A percentile compares a stretch with the other conserved stretches of the same genome.
Conservation (phyloP, 2,113 vertebrate genomes). For the Etheostoma cragini region DNA sequence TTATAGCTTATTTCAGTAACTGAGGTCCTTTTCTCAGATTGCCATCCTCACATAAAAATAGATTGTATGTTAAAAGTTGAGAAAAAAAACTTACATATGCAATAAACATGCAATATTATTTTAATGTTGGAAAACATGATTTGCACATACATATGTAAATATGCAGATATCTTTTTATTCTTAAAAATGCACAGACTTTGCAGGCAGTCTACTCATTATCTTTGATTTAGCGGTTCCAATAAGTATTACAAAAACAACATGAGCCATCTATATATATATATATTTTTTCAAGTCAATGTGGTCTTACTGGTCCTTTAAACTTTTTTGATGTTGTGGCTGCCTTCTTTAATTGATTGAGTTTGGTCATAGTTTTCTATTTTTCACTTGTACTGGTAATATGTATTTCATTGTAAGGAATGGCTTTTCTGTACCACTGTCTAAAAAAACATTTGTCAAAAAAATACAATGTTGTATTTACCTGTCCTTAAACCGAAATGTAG, state of each 20-base stretch:
- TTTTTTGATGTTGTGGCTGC: conserved; percentile 50
- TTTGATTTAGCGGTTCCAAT: conserved; percentile 41
- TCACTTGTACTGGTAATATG: conserved; percentile 48
- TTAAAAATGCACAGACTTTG: conserved; percentile 63
- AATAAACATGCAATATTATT: conserved; percentile 80
- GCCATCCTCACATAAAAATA: conserved; percentile 19
- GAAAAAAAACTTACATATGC: conserved; percentile 74
- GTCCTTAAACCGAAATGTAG: conserved; percentile 22
- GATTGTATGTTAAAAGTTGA: conserved; percentile 21
- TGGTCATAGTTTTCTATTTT: conserved; percentile 51
- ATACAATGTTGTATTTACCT: conserved; percentile 33
- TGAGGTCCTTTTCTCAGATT: background rate
- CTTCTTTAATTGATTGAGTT: conserved; percentile 56
- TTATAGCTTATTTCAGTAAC: conserved; percentile 8
- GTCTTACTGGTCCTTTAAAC: conserved; percentile 24
- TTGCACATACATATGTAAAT: conserved; percentile 79
- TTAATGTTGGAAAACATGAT: conserved; percentile 71
- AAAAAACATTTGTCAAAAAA: conserved; percentile 40
- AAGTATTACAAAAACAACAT: conserved; percentile 49
- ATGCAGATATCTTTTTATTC: conserved; percentile 76
- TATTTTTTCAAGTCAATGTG: conserved; percentile 28
- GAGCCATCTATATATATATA: too few species aligned
- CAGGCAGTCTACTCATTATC: conserved; percentile 33
- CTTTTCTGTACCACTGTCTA: conserved; percentile 52
- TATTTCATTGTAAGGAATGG: conserved; percentile 56